Conservation (phyloP, 2,113 vertebrate genomes). For the Synchiropus splendidus region DNA sequence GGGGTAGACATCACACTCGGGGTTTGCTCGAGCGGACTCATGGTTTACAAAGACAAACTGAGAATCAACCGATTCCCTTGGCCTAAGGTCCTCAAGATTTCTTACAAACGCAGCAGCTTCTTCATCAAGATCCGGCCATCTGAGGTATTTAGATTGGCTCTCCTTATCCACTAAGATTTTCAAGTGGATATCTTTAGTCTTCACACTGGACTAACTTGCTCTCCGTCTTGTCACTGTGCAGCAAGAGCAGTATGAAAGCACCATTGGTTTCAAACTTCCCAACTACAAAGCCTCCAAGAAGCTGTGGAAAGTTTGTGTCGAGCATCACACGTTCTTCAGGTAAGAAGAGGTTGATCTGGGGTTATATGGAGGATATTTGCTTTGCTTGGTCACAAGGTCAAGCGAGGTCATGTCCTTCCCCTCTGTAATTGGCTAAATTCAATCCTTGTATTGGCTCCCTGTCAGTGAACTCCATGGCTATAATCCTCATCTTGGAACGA, state of each 20-base stretch:
- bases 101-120: constrained; percentile 94
- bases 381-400: constrained; percentile 14
- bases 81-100: constrained; percentile 96
- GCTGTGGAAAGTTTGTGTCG: constrained; percentile 95
- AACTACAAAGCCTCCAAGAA: constrained; percentile 94
- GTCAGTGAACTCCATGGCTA: neutral
- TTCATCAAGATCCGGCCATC: constrained; percentile 89
- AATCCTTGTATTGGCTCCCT: constrained; percentile 20
- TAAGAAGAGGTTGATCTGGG: constrained; percentile 32
- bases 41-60: constrained; percentile 93
- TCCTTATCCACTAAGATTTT: neutral
- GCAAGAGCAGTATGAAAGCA: constrained; percentile 91
- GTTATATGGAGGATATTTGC: constrained; percentile 5
- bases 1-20: constrained; percentile 90
- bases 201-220: neutral
- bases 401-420: constrained; percentile 10
- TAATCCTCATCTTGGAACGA: constrained; percentile 5
- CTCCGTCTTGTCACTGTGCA: constrained; percentile 33
- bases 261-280: constrained; percentile 87
- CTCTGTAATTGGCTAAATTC: constrained; percentile 35
- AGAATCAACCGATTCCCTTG: constrained; percentile 92
- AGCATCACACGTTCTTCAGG: constrained; percentile 98
- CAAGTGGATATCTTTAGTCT: neutral
- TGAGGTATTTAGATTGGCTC: constrained; percentile 74
- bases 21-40: constrained; percentile 88